Evolutionary conservation across 2,888 invertebrate species (phyloP), one percentile per base, ranked within the genome.

Genomic region (Tetramorium bicarinatum): DNA sequence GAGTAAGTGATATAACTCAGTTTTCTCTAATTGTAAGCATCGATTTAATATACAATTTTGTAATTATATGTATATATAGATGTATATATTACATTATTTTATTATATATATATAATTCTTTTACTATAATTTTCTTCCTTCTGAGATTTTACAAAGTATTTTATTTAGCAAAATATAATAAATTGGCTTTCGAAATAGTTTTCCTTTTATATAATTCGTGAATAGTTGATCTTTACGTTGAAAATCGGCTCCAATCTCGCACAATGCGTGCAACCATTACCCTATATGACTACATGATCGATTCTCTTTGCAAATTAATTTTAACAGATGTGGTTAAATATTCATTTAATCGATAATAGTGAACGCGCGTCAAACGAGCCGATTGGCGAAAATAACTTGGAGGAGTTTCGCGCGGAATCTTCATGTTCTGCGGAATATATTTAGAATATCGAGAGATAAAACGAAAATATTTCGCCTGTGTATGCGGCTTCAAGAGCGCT

Each of bases 381-480:
- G 59, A 72, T 59, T 25, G 47, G 18, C 47, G 38, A 80, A 80
- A 80, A 80, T 80, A 80, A 59, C 72, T 80, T 18, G 34, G 29
- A 29, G 59, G 59, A 59, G 49, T 71, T 9, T 15, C 44, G 41
- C n/a, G 3, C 21, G 29, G 69, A 34, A 59, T 69, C 79, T 59
- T 47, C 29, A 41, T 38, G 13, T 71, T 72, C 72, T 59, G 79
- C 47, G 38, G 44, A 69, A 72, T 71, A 72, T 72, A 80, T 80
- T 80, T 80, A 59, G 79, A 34, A 49, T 72, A 44, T 79, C 47
- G 79, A 79, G 79, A 79, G 86, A 84, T 81, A 77, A 85, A 85
- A 83, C 83, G 82, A 83, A 85, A 87, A 83, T 77, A 72, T 77
- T 86, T 83, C 84, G 56, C 34, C 15, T 47, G 54, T 64, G 81